Percentiles rank a stretch among this genome's conserved stretches.
Evolutionary conservation across 2,888 invertebrate species (phyloP).

Genomic region (Oscheius sp.): DNA sequence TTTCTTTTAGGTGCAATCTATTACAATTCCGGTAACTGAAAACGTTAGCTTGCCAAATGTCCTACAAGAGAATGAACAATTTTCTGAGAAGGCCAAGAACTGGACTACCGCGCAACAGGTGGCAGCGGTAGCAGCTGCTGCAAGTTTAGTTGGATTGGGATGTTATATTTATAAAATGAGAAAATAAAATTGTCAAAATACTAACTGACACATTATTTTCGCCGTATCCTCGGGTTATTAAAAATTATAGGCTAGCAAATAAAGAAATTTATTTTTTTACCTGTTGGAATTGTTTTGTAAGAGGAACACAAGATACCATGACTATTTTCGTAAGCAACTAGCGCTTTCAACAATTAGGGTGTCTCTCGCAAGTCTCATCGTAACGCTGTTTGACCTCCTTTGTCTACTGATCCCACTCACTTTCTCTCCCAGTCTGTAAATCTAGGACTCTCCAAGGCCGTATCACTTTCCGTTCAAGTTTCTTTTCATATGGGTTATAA

Average conservation of each 20-base stretch:
- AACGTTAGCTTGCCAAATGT: background rate
- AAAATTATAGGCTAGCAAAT: background rate
- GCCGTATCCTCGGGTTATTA: slow-evolving; percentile 6
- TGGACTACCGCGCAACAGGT: slow-evolving; percentile 26
- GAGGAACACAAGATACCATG: too few species aligned
- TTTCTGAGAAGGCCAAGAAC: background rate
- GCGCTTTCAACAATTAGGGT: background rate
- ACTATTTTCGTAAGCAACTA: background rate
- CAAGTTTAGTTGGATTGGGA: slow-evolving; percentile 42
- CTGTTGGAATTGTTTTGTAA: background rate
- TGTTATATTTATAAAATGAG: slow-evolving; percentile 38
- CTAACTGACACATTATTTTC: background rate
- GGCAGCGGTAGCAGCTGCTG: slow-evolving; percentile 38
- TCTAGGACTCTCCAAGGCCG: slow-evolving; percentile 13
- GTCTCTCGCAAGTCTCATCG: slow-evolving; percentile 20
- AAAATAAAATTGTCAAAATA: background rate
- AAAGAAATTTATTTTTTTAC: background rate
- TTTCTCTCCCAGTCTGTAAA: slow-evolving; percentile 10
- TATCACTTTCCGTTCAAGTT: slow-evolving; percentile 8
- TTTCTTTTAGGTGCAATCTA: background rate
- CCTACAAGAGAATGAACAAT: background rate
- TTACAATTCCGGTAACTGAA: background rate
- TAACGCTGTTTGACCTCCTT: slow-evolving; percentile 23
- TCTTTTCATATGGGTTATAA: slow-evolving; percentile 4
- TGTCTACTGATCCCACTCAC: slow-evolving; percentile 25